These are phyloP conservation scores for Lepidurus arcticus DNA, from an alignment of 1,140 invertebrate genomes.

Conservation along the genomic window DNA sequence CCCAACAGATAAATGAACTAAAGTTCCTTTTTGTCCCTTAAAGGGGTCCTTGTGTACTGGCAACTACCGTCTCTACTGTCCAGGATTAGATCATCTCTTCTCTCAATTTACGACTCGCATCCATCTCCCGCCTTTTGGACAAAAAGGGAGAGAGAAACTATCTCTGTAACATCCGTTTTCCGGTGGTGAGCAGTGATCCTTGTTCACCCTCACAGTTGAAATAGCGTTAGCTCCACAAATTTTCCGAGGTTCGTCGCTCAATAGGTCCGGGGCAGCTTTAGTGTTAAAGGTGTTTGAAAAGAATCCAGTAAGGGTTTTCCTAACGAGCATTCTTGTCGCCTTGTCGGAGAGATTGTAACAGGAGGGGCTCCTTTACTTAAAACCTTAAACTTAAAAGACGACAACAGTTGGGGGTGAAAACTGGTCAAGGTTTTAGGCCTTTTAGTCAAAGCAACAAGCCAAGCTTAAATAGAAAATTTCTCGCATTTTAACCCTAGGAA, in stretches of 20 bases:
- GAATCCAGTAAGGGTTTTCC: neutral
- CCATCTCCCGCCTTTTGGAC: neutral
- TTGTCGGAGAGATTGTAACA: conserved; percentile 4
- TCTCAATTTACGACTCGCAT: neutral
- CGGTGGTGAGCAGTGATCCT: conserved; percentile 9
- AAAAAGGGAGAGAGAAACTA: neutral
- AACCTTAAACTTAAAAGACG: neutral
- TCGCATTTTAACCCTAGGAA: neutral
- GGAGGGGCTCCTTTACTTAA: neutral
- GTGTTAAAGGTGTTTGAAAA: conserved; percentile 22
- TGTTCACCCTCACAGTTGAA: conserved; percentile 4
- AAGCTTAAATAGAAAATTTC: neutral
- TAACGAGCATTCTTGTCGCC: conserved; percentile 16
- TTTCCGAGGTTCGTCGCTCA: conserved; percentile 6
- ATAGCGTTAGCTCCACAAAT: conserved; percentile 11
- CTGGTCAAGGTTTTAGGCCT: neutral
- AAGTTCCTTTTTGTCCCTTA: neutral
- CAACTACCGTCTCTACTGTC: neutral
- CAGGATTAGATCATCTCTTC: neutral
- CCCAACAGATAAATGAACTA: too few relatives aligned
- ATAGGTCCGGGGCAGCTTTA: conserved; percentile 1
- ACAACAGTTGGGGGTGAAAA: conserved; percentile 18
- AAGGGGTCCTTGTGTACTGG: neutral
- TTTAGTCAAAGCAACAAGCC: neutral
- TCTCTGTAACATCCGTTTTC: neutral